Percentiles rank a stretch among this genome's conserved stretches.
Evolutionary conservation across 2,797 vertebrate species (phyloP).

Genomic region (Lophura swinhoii): DNA sequence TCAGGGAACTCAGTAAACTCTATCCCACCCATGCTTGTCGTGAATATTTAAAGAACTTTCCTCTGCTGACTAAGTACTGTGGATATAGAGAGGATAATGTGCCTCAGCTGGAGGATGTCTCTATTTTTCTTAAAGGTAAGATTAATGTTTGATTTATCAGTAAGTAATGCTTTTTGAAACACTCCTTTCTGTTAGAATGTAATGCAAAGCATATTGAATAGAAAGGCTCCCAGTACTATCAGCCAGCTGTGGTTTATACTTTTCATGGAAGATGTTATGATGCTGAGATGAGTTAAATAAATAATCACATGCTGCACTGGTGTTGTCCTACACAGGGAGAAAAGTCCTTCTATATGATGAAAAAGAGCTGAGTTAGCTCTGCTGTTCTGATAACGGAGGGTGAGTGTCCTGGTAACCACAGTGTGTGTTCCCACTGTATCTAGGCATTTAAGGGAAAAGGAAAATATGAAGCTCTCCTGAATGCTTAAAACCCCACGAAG

Average conservation of each 20-base stretch:
- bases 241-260: neutral
- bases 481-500: neutral
- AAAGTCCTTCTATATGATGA: neutral
- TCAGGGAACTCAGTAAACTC: conserved; percentile 91
- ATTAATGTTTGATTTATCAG: neutral
- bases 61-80: conserved; percentile 91
- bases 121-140: conserved; percentile 91
- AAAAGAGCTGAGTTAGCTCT: neutral
- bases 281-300: neutral
- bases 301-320: neutral
- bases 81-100: conserved; percentile 96
- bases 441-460: neutral
- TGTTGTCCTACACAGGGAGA: neutral
- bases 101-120: conserved; percentile 95
- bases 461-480: neutral
- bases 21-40: conserved; percentile 96
- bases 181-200: neutral
- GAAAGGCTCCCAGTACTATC: neutral
- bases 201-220: neutral
- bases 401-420: neutral
- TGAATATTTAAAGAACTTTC: conserved; percentile 95
- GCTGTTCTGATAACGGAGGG: neutral
- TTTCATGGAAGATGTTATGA: neutral
- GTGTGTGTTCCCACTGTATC: neutral
- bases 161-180: neutral